Evolutionary conservation across 2,888 invertebrate species (phyloP).

Genomic region (Seira sanloemensis): DNA sequence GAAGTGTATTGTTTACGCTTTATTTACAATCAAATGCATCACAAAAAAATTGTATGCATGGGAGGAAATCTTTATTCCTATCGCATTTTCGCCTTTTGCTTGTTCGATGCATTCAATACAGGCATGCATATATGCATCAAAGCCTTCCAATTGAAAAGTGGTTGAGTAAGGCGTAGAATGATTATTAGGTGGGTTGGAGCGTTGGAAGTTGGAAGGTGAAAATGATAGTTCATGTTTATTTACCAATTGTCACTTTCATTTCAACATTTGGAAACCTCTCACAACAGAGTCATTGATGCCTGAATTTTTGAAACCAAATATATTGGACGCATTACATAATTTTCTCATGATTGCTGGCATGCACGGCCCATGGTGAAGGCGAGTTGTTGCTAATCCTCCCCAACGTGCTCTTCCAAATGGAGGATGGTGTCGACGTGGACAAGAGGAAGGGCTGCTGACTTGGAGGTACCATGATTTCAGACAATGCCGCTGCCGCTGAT

Average conservation of each 20-base stretch:
- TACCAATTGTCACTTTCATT: too few relatives aligned
- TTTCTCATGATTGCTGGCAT: not conserved
- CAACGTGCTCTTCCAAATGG: not conserved
- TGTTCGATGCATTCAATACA: too few relatives aligned
- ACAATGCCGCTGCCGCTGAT: not conserved
- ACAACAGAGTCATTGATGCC: not conserved
- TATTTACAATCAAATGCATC: not conserved
- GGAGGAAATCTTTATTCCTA: too few relatives aligned
- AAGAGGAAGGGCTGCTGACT: not conserved
- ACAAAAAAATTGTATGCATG: too few relatives aligned
- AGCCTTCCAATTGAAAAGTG: too few relatives aligned
- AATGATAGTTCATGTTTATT: too few relatives aligned
- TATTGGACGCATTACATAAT: not conserved
- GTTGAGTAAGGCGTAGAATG: too few relatives aligned
- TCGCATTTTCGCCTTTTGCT: too few relatives aligned
- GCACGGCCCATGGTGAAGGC: not conserved
- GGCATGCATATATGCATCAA: too few relatives aligned
- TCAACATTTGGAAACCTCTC: not conserved
- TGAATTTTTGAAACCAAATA: not conserved
- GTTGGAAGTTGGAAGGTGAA: too few relatives aligned
- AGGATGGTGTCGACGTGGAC: not conserved
- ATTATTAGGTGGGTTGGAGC: too few relatives aligned
- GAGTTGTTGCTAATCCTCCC: not conserved
- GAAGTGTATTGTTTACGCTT: not conserved
- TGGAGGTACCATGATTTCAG: not conserved